Evolutionary conservation across 2,113 vertebrate genomes (phyloP), one percentile per base, ranked within the genome.

Genomic region (Leucoraja erinaceus): DNA sequence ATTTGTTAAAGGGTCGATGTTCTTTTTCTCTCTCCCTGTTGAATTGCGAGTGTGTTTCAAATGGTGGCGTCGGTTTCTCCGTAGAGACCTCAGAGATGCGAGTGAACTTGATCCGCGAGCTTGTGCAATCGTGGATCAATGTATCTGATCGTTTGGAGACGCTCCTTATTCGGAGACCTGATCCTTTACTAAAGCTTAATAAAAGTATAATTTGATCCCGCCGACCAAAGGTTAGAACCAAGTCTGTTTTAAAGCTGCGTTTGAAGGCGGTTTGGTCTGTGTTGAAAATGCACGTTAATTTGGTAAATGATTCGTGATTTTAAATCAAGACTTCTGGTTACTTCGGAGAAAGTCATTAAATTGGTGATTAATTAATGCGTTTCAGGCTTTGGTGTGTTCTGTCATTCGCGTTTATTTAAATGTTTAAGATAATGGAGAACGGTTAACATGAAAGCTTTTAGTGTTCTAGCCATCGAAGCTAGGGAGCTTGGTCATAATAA

Each of bases 111-210:
- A 91, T 72, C 47, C 33, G 38, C 16, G 66, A 72, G 90, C 33
- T 91, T 91, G 90, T 91, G 90, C 66, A 91, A 72, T 91, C 68
- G 3, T 18, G 90, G 33, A 74, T 91, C 90, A 74, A 91, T 91
- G 10, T 47, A 91, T 72, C 38, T 91, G 90, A 91, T 91, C 66
- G 33, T 68, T 28, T 91, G 90, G 90, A 91, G 66, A 70, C 68
- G 68, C 90, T 91, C 68, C 66, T 72, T 91, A 74, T 38, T 91
- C 38, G 9, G 90, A 72, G 38, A 91, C 66, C 72, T 91, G 90
- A 91, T 72, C 68, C 66, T 91, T 70, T 72, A 28, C 90, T 47
- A 66, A 88, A 91, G 90, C 66, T 91, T 16, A 86, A 25, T 3
- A 47, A 47, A 47, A 70, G 88, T 91, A 33, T 91, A 38, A 33